Conservation (phyloP, 2,113 vertebrate genomes). For the Nesoenas mayeri region DNA sequence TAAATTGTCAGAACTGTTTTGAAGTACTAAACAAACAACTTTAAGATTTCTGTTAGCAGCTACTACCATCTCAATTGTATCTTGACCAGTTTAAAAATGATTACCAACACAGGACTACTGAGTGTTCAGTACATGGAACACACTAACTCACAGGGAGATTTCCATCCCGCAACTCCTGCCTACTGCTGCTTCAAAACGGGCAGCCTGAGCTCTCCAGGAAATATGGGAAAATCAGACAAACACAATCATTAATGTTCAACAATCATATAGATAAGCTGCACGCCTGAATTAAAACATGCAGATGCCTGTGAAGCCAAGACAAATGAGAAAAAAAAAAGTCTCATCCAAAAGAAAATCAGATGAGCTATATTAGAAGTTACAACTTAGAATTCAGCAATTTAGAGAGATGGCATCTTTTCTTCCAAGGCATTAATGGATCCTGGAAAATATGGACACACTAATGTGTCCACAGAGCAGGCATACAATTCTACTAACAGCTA, state of each 20-base stretch:
- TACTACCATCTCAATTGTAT: rapidly evolving
- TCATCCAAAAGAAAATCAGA: not conserved
- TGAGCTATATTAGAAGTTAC: not conserved
- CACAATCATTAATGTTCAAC: not conserved
- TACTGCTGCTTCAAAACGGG: not conserved
- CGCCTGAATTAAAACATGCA: not conserved
- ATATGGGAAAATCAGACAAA: not conserved
- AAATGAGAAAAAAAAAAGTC: not conserved
- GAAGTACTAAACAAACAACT: not conserved
- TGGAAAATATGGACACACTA: not conserved
- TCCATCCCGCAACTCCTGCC: not conserved
- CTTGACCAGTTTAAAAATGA: not conserved
- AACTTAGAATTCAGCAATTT: not conserved
- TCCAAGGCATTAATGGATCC: not conserved
- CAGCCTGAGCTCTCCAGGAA: not conserved
- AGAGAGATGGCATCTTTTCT: not conserved
- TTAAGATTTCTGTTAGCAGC: not conserved
- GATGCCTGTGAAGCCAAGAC: not conserved
- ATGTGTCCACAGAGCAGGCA: not conserved
- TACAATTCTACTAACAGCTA: not conserved
- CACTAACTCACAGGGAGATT: rapidly evolving
- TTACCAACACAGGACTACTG: not conserved
- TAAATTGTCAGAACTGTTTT: not conserved
- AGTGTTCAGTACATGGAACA: rapidly evolving
- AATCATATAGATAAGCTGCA: not conserved